Evolutionary conservation across 2,797 vertebrate species (phyloP).

Genomic region (Chromis chromis): DNA sequence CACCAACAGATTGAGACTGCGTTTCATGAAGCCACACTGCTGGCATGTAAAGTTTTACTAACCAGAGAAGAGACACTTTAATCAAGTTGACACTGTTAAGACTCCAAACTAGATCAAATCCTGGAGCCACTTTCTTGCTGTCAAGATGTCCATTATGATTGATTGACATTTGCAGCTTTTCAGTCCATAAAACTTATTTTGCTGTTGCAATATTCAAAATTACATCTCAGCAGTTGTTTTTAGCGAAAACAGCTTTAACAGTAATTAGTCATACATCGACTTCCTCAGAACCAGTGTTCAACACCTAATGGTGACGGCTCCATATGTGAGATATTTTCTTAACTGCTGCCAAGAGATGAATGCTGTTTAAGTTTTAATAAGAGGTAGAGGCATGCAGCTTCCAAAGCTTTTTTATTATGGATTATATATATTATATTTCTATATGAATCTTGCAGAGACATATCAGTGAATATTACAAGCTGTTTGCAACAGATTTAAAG

Average conservation of each 20-base stretch:
- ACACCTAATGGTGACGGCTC: constrained; percentile 21
- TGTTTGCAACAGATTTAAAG: constrained; percentile 70
- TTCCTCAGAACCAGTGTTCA: constrained; percentile 28
- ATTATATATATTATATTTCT: constrained; percentile 23
- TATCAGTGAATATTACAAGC: constrained; percentile 60
- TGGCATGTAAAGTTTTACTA: not conserved
- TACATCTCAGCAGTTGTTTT: constrained; percentile 34
- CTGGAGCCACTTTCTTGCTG: not conserved
- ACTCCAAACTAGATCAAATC: constrained; percentile 8
- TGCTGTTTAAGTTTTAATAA: constrained; percentile 10
- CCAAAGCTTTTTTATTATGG: constrained; percentile 31
- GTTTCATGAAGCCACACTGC: too few relatives aligned
- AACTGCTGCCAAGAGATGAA: constrained; percentile 38
- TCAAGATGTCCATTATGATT: constrained; percentile 5
- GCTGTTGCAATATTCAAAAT: constrained; percentile 28
- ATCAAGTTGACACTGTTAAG: not conserved
- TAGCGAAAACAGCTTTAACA: constrained; percentile 25
- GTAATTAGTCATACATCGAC: constrained; percentile 44
- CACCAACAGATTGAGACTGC: not conserved
- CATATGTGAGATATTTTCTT: constrained; percentile 47
- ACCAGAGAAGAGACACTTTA: not conserved
- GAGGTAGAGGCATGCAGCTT: constrained; percentile 9
- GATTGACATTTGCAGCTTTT: constrained; percentile 20
- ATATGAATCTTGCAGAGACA: constrained; percentile 42
- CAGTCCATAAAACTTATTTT: constrained; percentile 22